phyloP scores from a whole-genome alignment of 23 tunicate species.

The Clavelina lepadiformis region DNA sequence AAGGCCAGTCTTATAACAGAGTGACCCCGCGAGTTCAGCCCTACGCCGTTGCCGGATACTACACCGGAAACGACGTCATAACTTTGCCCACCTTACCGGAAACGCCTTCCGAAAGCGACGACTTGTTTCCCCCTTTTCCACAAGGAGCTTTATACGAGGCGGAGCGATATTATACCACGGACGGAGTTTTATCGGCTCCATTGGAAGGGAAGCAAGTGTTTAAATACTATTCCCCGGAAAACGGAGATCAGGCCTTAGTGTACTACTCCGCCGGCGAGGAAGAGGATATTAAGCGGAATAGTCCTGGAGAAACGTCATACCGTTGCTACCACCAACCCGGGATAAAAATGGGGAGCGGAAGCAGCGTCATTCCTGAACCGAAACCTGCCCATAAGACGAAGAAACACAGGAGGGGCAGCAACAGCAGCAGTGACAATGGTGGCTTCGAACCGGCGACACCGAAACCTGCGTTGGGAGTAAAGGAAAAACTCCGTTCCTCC shows the following conservation, averaged over 20 bases:
- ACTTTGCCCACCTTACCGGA: conserved; percentile 11
- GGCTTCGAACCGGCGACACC: conserved; percentile 40
- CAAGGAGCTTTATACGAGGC: no score
- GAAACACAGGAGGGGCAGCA: conserved; percentile 4
- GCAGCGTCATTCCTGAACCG: conserved; percentile 9
- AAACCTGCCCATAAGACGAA: background rate
- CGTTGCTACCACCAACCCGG: background rate
- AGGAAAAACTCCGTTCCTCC: conserved; percentile 55
- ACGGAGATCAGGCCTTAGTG: conserved; percentile 6
- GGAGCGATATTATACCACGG: no score
- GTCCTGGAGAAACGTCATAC: background rate
- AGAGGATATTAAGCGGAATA: background rate
- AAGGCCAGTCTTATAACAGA: no score
- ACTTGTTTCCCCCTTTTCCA: no score
- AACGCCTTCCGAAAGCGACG: conserved; percentile 12
- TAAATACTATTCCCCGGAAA: conserved; percentile 11
- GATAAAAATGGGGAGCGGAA: conserved; percentile 33
- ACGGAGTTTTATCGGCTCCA: no score
- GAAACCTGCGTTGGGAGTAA: conserved; percentile 47
- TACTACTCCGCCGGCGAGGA: conserved; percentile 20
- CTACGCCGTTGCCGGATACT: background rate
- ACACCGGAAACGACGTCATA: background rate
- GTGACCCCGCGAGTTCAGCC: no score
- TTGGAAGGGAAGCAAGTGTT: no score
- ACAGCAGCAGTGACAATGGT: conserved; percentile 49